Conservation (phyloP, 1,140 invertebrate genomes). For the Calycopis cecrops region DNA sequence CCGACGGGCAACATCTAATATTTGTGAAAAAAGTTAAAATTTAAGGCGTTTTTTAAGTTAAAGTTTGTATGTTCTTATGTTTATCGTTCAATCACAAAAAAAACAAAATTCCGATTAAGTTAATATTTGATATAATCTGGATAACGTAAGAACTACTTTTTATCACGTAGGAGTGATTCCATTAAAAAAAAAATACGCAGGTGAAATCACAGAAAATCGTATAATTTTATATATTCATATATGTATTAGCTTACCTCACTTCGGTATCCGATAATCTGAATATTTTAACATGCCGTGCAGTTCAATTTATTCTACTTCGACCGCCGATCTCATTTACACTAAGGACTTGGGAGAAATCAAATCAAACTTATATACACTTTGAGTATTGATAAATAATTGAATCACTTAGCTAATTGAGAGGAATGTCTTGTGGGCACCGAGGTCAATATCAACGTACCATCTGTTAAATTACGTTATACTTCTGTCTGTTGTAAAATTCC, state of each 20-base stretch:
- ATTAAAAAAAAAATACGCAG: background rate
- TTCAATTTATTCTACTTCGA: background rate
- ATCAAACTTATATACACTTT: slow-evolving; percentile 12
- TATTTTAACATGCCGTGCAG: background rate
- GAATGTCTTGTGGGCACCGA: background rate
- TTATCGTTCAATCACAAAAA: no score
- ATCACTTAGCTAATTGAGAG: slow-evolving; percentile 1
- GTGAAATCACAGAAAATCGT: background rate
- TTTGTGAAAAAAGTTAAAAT: no score
- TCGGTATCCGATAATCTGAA: no score
- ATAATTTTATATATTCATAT: background rate
- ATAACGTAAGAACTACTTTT: no score
- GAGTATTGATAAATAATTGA: slow-evolving; percentile 7
- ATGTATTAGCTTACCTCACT: background rate
- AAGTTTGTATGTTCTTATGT: no score
- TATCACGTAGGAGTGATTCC: no score
- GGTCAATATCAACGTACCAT: slow-evolving; percentile 4
- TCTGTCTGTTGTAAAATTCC: no score
- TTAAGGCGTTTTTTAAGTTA: no score
- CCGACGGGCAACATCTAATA: no score
- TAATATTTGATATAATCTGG: no score
- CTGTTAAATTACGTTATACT: background rate
- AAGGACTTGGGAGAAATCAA: slow-evolving; percentile 10
- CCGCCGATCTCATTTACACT: background rate
- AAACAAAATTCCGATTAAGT: no score